Evolutionary conservation across 2,797 vertebrate genomes (phyloP).

Genomic region (Babyrousa celebensis): DNA sequence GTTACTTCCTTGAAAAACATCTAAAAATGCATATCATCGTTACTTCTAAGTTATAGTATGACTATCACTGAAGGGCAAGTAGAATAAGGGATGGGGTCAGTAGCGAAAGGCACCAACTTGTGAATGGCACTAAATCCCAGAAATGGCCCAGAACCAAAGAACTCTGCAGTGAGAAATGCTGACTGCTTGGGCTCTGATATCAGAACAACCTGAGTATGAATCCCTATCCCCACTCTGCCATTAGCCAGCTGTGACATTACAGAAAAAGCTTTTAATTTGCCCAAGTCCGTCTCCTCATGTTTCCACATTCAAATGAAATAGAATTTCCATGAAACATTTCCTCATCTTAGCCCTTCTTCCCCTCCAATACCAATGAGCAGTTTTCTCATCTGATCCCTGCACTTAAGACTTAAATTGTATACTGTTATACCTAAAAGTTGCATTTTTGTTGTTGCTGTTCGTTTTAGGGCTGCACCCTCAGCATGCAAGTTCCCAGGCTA

Average conservation of each 20-base stretch:
- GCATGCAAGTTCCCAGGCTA: too few relatives aligned
- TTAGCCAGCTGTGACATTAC: neutral
- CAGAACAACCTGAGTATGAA: neutral
- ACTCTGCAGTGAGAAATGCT: neutral
- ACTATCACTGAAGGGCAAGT: constrained; percentile 20
- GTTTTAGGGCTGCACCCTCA: too few relatives aligned
- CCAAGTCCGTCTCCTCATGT: neutral
- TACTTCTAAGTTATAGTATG: neutral
- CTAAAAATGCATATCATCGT: neutral
- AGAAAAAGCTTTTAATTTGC: neutral
- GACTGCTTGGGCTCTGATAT: neutral
- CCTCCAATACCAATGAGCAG: neutral
- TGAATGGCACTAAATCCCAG: neutral
- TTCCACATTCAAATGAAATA: neutral
- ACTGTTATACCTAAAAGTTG: neutral
- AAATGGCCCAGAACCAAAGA: neutral
- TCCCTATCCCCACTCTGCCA: neutral
- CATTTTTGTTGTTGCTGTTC: too few relatives aligned
- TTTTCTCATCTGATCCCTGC: neutral
- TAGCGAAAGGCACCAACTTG: neutral
- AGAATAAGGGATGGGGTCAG: neutral
- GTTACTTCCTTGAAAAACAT: neutral
- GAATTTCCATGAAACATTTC: neutral
- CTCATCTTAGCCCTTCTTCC: neutral
- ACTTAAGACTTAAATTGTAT: neutral